Evolutionary conservation across 2,888 invertebrate species (phyloP).

Genomic region (Stenodera caucasica): DNA sequence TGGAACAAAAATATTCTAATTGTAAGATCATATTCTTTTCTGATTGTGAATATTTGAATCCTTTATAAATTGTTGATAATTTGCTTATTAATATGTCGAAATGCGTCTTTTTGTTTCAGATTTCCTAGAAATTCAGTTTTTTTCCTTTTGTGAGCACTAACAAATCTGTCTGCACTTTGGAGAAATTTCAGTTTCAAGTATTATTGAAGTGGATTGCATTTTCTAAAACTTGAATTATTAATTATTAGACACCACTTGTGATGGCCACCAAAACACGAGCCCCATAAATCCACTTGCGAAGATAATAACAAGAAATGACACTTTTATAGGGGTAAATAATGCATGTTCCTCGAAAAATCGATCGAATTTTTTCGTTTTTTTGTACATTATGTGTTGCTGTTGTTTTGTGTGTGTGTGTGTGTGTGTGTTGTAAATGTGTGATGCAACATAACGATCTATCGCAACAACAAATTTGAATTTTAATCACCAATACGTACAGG

Average conservation of each 20-base stretch:
- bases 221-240: not conserved
- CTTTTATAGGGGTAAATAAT: not conserved
- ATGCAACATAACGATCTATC: not conserved
- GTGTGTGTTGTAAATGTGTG: not conserved
- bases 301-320: not conserved
- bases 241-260: not conserved
- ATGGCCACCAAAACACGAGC: conserved; percentile 1
- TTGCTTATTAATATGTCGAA: too few relatives aligned
- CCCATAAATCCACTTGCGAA: not conserved
- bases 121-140: too few relatives aligned
- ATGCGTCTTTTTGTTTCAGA: too few relatives aligned
- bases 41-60: too few relatives aligned
- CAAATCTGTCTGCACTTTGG: conserved; percentile 2
- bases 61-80: too few relatives aligned
- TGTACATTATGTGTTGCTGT: too few relatives aligned
- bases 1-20: too few relatives aligned
- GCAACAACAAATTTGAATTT: not conserved
- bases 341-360: too few relatives aligned
- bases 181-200: not conserved
- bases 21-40: too few relatives aligned
- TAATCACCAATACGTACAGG: conserved; percentile 12
- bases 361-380: too few relatives aligned
- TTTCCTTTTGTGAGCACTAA: too few relatives aligned
- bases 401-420: too few relatives aligned
- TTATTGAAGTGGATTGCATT: not conserved